phyloP scores from a whole-genome alignment of 2,797 vertebrate genomes.

The Tenualosa ilisha region DNA sequence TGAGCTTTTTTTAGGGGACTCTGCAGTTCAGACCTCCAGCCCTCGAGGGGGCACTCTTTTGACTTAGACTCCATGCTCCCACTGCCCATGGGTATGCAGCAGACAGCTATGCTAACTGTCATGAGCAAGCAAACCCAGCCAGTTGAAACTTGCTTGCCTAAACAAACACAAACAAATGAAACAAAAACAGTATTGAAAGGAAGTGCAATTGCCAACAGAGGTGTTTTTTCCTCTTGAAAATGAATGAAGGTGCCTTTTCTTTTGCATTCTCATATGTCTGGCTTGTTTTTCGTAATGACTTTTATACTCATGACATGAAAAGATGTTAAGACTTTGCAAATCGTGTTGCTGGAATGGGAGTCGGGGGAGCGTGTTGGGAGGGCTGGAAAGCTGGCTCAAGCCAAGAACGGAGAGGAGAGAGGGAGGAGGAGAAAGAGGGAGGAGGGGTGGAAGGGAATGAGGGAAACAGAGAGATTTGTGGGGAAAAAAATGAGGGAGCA shows the following conservation, averaged over 20 bases:
- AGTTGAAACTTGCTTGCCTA: slow-evolving; percentile 41
- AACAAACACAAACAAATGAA: slow-evolving; percentile 34
- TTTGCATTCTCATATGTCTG: slow-evolving; percentile 36
- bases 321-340: slow-evolving; percentile 24
- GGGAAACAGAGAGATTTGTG: background rate
- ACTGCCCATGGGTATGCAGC: slow-evolving; percentile 22
- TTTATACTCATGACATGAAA: slow-evolving; percentile 8
- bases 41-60: slow-evolving; percentile 36
- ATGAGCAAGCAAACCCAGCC: slow-evolving; percentile 55
- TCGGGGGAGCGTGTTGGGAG: background rate
- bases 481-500: background rate
- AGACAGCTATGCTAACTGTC: slow-evolving; percentile 46
- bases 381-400: background rate
- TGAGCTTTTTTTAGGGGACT: background rate
- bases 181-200: slow-evolving; percentile 55
- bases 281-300: background rate
- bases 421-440: background rate
- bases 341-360: slow-evolving; percentile 62
- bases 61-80: slow-evolving; percentile 32
- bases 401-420: background rate
- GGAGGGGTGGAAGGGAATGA: slow-evolving; percentile 18
- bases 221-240: slow-evolving; percentile 59
- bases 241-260: slow-evolving; percentile 47
- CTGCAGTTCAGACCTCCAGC: slow-evolving; percentile 36
- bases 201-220: slow-evolving; percentile 68